Evolutionary conservation across 2,113 vertebrate species (phyloP).

Genomic region (Siniperca knerii): DNA sequence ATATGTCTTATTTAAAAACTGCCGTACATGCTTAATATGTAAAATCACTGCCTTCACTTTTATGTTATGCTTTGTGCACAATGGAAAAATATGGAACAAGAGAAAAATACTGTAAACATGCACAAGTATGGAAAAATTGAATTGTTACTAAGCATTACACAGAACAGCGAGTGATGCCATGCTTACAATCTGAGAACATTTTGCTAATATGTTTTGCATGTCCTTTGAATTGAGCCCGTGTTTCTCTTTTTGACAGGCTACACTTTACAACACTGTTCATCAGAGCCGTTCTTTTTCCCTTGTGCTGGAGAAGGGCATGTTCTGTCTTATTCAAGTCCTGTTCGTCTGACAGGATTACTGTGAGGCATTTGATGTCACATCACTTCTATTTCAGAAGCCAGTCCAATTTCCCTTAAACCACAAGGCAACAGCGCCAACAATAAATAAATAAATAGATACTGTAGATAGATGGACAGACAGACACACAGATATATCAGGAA

Average conservation of each 20-base stretch:
- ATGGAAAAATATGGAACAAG: background rate
- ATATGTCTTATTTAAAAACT: background rate
- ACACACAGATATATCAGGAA: conserved; percentile 53
- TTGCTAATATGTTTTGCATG: conserved; percentile 50
- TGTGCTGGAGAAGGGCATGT: conserved; percentile 59
- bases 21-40: background rate
- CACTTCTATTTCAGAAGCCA: conserved; percentile 90
- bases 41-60: background rate
- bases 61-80: background rate
- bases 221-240: conserved; percentile 24
- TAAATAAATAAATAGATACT: conserved; percentile 71
- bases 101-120: background rate
- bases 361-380: conserved; percentile 89
- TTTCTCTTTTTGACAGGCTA: conserved; percentile 42
- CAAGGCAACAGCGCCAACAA: conserved; percentile 88
- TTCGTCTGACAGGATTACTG: conserved; percentile 88
- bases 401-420: conserved; percentile 90
- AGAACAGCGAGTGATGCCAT: background rate
- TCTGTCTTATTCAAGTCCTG: conserved; percentile 84
- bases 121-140: conserved; percentile 7
- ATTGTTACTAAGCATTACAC: background rate
- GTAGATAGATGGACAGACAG: conserved; percentile 60
- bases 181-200: conserved; percentile 12
- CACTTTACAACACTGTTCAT: conserved; percentile 48
- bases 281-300: conserved; percentile 29